Evolutionary conservation across 2,888 invertebrate genomes (phyloP).

Genomic region (Sepioteuthis lessoniana): DNA sequence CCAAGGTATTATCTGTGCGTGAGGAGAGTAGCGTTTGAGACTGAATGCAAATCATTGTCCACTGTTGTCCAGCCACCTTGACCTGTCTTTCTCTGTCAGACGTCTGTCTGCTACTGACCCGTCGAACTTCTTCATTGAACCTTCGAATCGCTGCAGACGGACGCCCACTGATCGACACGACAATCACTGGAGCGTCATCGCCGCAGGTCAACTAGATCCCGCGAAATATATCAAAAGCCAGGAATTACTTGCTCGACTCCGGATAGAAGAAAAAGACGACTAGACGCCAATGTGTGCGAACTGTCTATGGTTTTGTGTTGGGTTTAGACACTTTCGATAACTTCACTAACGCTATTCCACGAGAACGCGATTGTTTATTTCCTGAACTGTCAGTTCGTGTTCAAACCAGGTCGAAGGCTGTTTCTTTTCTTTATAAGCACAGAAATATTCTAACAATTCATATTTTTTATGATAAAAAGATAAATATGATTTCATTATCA

Average conservation of each 20-base stretch:
- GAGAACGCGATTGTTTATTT: too few species aligned
- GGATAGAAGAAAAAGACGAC: not conserved
- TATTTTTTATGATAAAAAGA: too few species aligned
- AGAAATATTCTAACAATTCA: too few species aligned
- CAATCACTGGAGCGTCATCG: not conserved
- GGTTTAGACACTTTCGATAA: not conserved
- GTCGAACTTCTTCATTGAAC: not conserved
- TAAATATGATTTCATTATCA: too few species aligned
- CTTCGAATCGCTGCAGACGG: not conserved
- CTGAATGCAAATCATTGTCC: constrained; percentile 23
- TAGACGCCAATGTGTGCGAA: not conserved
- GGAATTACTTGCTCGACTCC: not conserved
- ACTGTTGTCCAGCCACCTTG: constrained; percentile 33
- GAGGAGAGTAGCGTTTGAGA: not conserved
- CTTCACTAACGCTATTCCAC: not conserved
- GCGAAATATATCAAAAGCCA: not conserved
- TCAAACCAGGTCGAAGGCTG: too few species aligned
- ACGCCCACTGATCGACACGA: not conserved
- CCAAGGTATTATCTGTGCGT: not conserved
- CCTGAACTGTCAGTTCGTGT: too few species aligned
- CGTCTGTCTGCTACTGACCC: not conserved
- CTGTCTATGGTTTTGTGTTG: not conserved
- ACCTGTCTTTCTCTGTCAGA: not conserved
- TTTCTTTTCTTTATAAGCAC: too few species aligned
- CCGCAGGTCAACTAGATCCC: not conserved